phyloP scores from a whole-genome alignment of 1,140 invertebrate species.

The Cydia pomonella region DNA sequence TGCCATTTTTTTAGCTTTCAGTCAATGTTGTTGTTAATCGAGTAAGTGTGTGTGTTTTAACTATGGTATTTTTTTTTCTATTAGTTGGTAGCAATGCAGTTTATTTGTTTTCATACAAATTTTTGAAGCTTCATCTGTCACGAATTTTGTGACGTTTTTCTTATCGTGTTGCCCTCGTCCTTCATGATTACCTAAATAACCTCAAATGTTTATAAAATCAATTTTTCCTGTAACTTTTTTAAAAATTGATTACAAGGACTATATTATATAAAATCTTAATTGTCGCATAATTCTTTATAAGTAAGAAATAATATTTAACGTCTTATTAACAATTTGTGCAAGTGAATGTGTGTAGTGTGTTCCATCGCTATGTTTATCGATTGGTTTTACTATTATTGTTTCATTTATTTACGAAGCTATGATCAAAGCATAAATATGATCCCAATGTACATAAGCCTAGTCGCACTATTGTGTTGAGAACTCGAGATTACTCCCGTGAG shows the following conservation, averaged over 20 bases:
- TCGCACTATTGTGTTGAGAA: neutral
- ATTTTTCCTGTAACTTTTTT: conserved; percentile 33
- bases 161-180: conserved; percentile 24
- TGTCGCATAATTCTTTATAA: conserved; percentile 24
- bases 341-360: neutral
- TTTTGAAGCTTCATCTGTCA: neutral
- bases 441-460: neutral
- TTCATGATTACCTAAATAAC: conserved; percentile 37
- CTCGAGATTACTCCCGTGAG: neutral
- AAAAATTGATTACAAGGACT: conserved; percentile 17
- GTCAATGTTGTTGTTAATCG: neutral
- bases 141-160: conserved; percentile 15
- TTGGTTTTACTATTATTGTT: neutral
- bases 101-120: neutral
- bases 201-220: conserved; percentile 36
- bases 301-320: conserved; percentile 12
- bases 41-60: neutral
- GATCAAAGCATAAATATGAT: neutral
- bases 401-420: neutral
- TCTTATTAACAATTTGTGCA: neutral
- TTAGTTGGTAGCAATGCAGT: neutral
- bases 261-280: neutral
- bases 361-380: conserved; percentile 15
- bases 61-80: neutral
- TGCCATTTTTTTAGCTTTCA: conserved; percentile 1